Evolutionary conservation across 2,797 vertebrate species (phyloP).

Genomic region (Luscinia luscinia): DNA sequence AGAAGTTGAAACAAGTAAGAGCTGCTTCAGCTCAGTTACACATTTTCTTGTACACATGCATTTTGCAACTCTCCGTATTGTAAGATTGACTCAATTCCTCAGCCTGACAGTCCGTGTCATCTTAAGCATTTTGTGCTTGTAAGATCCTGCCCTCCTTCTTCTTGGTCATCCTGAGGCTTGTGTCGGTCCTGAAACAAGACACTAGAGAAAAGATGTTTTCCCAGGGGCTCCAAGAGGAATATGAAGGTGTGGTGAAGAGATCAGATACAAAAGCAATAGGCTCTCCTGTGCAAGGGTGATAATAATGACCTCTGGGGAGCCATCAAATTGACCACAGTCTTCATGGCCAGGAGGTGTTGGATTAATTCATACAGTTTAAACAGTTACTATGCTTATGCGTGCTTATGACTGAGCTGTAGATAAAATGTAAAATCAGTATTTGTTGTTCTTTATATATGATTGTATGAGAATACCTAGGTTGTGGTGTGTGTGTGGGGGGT

Average conservation of each 20-base stretch:
- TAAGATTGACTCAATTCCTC: neutral
- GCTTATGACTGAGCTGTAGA: neutral
- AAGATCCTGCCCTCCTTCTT: neutral
- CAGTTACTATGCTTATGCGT: neutral
- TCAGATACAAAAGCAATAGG: neutral
- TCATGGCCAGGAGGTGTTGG: neutral
- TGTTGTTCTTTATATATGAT: neutral
- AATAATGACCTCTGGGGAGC: neutral
- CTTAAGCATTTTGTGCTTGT: neutral
- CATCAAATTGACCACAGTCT: neutral
- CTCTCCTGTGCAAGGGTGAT: neutral
- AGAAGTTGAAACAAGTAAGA: constrained; percentile 3
- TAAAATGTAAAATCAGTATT: neutral
- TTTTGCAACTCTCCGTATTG: neutral
- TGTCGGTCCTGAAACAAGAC: neutral
- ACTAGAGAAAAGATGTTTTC: neutral
- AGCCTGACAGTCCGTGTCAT: neutral
- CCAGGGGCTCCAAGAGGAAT: neutral
- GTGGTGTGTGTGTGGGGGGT: too few species aligned
- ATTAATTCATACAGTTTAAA: neutral
- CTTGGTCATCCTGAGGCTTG: neutral
- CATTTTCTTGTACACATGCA: neutral
- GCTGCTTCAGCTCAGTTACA: neutral
- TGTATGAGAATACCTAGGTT: neutral
- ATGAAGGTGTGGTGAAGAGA: neutral